Evolutionary conservation across 2,113 vertebrate species (phyloP), one percentile per base, ranked within the genome.

Genomic region (Gila orcuttii): DNA sequence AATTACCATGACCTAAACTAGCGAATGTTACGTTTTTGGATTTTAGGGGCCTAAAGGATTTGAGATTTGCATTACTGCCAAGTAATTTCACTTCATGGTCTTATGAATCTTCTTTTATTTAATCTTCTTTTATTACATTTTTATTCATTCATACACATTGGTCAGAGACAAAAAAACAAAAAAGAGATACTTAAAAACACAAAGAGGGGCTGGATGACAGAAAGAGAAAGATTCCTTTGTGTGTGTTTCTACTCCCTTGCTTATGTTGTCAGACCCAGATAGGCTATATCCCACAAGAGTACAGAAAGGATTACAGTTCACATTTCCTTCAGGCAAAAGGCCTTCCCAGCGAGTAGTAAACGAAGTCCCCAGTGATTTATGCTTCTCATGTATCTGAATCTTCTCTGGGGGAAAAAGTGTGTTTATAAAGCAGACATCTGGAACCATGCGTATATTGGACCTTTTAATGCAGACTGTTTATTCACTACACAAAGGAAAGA

Each of bases 211-310:
- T n/a, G 31, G 8, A 31, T 55, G 62, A 78, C 74, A 80, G 71
- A 89, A 21, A n/a, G 59, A 47, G 25, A 21, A 64, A 52, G 25
- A 36, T 69, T 80, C 57, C 78, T 25, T 36, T 79, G 25, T 77
- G 52, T 71, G 66, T 83, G 36, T 82, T 28, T 64, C 66, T 71
- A 45, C 47, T 59, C n/a, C 33, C 57, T 86, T 86, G 60, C 57
- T 83, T 79, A 86, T 84, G 57, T 84, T 79, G 31, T 19, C 31
- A 81, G 86, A 87, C 87, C 88, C 84, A 89, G 71, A 85, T 82
- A 59, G 87, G 71, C 85, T 84, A 66, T 64, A 78, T 73, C 42
- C 28, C 50, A 21, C 80, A 64, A 21, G 31, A 69, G 42, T 71
- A 74, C 25, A 83, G 45, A 88, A 88, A 59, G 79, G 8, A 50